Evolutionary conservation across 92 coral and sea anemone species (phyloP), one percentile per base, ranked within the genome.

Genomic region (Palythoa grandis): DNA sequence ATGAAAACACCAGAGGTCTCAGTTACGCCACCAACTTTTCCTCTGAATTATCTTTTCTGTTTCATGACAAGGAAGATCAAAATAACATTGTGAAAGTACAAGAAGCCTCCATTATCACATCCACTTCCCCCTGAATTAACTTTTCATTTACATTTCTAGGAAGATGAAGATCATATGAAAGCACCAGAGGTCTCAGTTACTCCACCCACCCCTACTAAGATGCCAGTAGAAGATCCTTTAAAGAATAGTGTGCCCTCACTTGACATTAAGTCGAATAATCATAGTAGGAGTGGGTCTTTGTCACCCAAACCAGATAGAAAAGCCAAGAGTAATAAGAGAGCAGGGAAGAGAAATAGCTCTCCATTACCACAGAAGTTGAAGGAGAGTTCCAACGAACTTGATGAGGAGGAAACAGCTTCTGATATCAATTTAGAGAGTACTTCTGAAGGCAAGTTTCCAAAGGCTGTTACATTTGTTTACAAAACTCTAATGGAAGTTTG

Each of bases 331-430:
- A 85, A 38, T 50, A 77, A 54, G 79, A 89, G 16, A 58, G 29
- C 22, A 85, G 80, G 63, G 23, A 47, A 17, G 56, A 70, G 85
- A 2, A 66, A 19, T 16, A 39, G 80, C 11, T 75, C 88, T 35
- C 82, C 86, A 1, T 14, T 22, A 6, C 58, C 37, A 0, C 86
- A 23, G 63, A 86, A 69, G n/a, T 56, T 70, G 15, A 92, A 90
- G 60, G 95, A 88, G 22, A 94, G 98, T 75, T 92, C 95, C 84
- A 73, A 79, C 16, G 98, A 92, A 20, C 58, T 90, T 77, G 92
- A 86, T 2, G 98, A 94, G 70, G 98, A 94, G 83, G 98, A 95
- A 11, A 88, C 95, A 10, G 94, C 91, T 17, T 94, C 98, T 54
- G 98, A 94, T 53, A 72, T 58, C 53, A 86, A 87, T 4, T 93